Percentiles rank a stretch among this genome's conserved stretches.
Conservation (phyloP, 2,113 vertebrate genomes). For the Pipa parva region DNA sequence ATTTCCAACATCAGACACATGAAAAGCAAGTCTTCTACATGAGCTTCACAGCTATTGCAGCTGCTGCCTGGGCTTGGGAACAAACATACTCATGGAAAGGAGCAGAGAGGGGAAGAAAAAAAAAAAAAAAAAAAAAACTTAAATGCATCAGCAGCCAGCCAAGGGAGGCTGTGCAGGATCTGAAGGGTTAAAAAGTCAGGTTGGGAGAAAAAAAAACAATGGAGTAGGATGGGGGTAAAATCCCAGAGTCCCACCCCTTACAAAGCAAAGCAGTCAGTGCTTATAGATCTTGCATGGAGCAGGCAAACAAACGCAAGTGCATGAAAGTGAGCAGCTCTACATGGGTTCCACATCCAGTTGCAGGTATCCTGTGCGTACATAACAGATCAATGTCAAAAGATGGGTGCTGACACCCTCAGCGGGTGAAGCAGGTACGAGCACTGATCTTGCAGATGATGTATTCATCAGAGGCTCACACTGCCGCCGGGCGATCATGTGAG, state of each 20-base stretch:
- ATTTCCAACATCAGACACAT: slow-evolving; percentile 36
- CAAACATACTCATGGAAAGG: slow-evolving; percentile 37
- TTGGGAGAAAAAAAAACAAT: slow-evolving; percentile 40
- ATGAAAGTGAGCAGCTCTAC: slow-evolving; percentile 27
- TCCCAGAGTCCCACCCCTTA: slow-evolving; percentile 64
- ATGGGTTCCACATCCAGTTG: not conserved
- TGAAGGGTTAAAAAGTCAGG: slow-evolving; percentile 62
- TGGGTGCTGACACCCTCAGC: slow-evolving; percentile 29
- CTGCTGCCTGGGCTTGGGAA: slow-evolving; percentile 20
- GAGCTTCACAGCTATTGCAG: slow-evolving; percentile 26
- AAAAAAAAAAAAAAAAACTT: slow-evolving; percentile 60
- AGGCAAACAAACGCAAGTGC: slow-evolving; percentile 44
- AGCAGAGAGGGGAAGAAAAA: slow-evolving; percentile 9
- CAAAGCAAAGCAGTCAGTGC: slow-evolving; percentile 54
- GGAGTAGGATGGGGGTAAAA: slow-evolving; percentile 47
- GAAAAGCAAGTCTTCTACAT: slow-evolving; percentile 18
- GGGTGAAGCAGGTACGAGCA: slow-evolving; percentile 19
- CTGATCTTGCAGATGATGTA: slow-evolving; percentile 26
- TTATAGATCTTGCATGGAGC: slow-evolving; percentile 55
- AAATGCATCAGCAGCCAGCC: slow-evolving; percentile 57
- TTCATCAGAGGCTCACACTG: slow-evolving; percentile 23
- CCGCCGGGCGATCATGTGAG: slow-evolving; percentile 63
- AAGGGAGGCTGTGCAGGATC: slow-evolving; percentile 55
- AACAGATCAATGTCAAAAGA: slow-evolving; percentile 38
- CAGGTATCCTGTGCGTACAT: not conserved